These are phyloP conservation scores for Anarrhichthys ocellatus DNA, from an alignment of 2,113 vertebrate species.

Conservation along the genomic window DNA sequence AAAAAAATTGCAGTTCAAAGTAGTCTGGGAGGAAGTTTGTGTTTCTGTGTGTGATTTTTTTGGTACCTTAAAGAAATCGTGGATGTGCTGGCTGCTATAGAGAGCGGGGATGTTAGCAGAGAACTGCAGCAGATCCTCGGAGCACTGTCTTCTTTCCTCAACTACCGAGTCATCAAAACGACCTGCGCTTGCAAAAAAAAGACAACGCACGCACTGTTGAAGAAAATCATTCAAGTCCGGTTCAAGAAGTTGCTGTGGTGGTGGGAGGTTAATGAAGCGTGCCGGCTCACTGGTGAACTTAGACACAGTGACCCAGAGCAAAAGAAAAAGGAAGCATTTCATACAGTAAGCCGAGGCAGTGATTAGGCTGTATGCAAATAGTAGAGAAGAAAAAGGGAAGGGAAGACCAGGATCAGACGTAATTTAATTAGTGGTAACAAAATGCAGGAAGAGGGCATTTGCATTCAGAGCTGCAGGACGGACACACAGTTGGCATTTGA, in stretches of 20 bases:
- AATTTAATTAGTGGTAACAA: not conserved
- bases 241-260: no score
- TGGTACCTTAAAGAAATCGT: conserved; percentile 96
- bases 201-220: not conserved
- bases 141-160: conserved; percentile 96
- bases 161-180: conserved; percentile 95
- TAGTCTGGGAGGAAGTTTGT: not conserved
- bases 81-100: conserved; percentile 92
- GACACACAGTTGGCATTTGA: no score
- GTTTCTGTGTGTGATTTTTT: not conserved
- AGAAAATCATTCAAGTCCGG: no score
- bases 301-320: not conserved
- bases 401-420: not conserved
- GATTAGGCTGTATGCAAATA: not conserved
- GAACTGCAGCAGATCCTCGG: conserved; percentile 97
- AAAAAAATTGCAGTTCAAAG: not conserved
- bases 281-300: no score
- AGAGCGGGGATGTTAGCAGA: conserved; percentile 96
- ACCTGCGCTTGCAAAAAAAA: conserved; percentile 78
- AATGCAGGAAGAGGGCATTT: not conserved
- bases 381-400: not conserved
- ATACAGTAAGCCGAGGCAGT: not conserved
- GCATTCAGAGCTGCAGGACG: not conserved
- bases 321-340: not conserved
- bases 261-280: no score